phyloP scores from a whole-genome alignment of 2,888 invertebrate genomes.

The Syrphus vitripennis region DNA sequence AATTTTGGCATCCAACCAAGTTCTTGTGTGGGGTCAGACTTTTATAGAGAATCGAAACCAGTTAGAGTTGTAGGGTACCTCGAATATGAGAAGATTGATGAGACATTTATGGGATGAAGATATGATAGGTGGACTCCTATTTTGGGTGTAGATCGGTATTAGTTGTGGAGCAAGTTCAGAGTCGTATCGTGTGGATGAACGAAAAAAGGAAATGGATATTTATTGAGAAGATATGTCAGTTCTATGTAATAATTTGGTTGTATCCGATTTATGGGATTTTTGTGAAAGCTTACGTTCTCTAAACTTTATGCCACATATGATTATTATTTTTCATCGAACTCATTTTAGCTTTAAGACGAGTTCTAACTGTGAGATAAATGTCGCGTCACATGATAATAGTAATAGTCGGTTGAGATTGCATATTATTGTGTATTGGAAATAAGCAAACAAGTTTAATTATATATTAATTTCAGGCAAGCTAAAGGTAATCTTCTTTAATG shows the following conservation, averaged over 20 bases:
- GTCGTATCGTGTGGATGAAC: background rate
- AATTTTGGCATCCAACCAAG: slow-evolving; percentile 29
- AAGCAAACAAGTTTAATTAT: too few species aligned
- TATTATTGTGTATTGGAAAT: too few species aligned
- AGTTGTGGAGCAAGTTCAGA: slow-evolving; percentile 37
- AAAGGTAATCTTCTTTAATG: too few species aligned
- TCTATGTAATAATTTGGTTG: background rate
- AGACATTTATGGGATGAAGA: slow-evolving; percentile 28
- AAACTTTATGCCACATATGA: background rate
- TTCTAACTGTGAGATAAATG: too few species aligned
- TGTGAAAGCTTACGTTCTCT: background rate
- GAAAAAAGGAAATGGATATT: background rate
- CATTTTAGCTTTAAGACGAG: too few species aligned
- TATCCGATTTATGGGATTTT: background rate
- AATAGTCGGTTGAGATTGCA: too few species aligned
- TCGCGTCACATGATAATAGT: too few species aligned
- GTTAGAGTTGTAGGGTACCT: too few species aligned
- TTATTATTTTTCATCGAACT: background rate
- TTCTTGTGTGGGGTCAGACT: slow-evolving; percentile 23
- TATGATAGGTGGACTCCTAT: slow-evolving; percentile 1
- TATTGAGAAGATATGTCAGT: background rate
- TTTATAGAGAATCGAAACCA: slow-evolving; percentile 25
- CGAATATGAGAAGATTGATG: slow-evolving; percentile 15
- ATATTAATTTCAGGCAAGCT: too few species aligned
- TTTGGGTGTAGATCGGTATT: background rate